Conservation (phyloP, 64 coral and sea anemone genomes). For the Montipora capricornis region DNA sequence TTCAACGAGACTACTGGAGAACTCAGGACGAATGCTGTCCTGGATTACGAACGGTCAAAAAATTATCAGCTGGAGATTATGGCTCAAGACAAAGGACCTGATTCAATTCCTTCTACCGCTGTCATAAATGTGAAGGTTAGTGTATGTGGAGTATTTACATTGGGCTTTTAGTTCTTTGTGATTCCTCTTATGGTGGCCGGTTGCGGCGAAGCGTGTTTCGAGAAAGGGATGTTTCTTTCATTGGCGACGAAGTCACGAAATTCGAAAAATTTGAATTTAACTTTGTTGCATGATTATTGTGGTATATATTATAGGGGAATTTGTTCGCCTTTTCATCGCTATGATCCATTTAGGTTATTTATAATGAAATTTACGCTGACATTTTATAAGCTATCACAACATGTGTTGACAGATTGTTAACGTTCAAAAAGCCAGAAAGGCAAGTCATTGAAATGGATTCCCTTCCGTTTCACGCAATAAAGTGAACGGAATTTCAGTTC, state of each 20-base stretch:
- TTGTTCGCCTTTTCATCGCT: conserved; percentile 19
- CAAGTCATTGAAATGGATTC: background rate
- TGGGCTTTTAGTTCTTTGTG: background rate
- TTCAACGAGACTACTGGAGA: conserved; percentile 71
- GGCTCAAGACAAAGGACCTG: conserved; percentile 78
- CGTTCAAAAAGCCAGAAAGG: background rate
- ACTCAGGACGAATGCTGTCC: conserved; percentile 61
- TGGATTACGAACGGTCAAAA: conserved; percentile 64
- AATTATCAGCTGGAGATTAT: conserved; percentile 69
- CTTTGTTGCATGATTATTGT: conserved; percentile 24
- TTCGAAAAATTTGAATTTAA: conserved; percentile 1
- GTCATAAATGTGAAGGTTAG: conserved; percentile 76
- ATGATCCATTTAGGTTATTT: conserved; percentile 14
- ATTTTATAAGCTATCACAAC: background rate
- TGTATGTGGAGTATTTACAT: background rate
- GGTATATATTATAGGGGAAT: background rate
- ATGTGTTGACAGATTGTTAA: background rate
- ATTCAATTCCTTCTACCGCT: conserved; percentile 75
- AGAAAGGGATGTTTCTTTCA: background rate
- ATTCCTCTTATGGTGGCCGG: background rate
- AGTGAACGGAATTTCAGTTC: background rate
- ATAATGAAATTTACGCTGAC: conserved; percentile 39
- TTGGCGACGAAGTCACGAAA: background rate
- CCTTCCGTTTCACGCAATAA: background rate
- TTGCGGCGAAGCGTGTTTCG: background rate